Conservation (phyloP, 2,113 vertebrate genomes). For the Takifugu bimaculatus region DNA sequence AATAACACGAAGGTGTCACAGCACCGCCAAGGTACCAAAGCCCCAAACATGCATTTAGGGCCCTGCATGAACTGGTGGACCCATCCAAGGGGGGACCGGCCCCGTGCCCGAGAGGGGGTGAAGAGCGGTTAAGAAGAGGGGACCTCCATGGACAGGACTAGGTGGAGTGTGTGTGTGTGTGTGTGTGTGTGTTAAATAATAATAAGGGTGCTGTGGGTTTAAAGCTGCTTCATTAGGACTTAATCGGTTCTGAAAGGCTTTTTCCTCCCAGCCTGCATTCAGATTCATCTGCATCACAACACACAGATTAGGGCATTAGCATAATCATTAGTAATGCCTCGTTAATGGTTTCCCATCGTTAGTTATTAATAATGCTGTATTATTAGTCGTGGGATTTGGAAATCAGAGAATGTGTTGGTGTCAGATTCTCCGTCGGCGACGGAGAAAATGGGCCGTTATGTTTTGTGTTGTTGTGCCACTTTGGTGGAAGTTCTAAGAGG, state of each 20-base stretch:
- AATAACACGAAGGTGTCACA: too few species aligned
- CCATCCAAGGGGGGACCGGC: too few species aligned
- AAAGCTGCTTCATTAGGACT: constrained; percentile 70
- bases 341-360: constrained; percentile 74
- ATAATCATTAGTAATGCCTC: constrained; percentile 79
- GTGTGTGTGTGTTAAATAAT: constrained; percentile 61
- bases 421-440: too few species aligned
- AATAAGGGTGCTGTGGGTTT: constrained; percentile 80
- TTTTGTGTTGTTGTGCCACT: constrained; percentile 36
- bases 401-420: too few species aligned
- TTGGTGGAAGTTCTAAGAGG: constrained; percentile 18
- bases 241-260: constrained; percentile 72
- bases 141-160: too few species aligned
- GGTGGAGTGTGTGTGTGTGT: too few species aligned
- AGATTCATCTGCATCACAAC: constrained; percentile 89
- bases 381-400: too few species aligned
- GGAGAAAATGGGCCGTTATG: constrained; percentile 22
- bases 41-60: too few species aligned
- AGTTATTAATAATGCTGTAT: constrained; percentile 23
- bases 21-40: too few species aligned
- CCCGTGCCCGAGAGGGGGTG: too few species aligned
- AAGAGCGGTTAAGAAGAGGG: too few species aligned
- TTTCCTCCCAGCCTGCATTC: constrained; percentile 45
- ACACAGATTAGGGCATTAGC: constrained; percentile 73
- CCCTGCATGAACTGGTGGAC: too few species aligned